Percentiles rank a stretch among this genome's conserved stretches.
Evolutionary conservation across 2,113 vertebrate species (phyloP).

Genomic region (Myotis lucifugus): DNA sequence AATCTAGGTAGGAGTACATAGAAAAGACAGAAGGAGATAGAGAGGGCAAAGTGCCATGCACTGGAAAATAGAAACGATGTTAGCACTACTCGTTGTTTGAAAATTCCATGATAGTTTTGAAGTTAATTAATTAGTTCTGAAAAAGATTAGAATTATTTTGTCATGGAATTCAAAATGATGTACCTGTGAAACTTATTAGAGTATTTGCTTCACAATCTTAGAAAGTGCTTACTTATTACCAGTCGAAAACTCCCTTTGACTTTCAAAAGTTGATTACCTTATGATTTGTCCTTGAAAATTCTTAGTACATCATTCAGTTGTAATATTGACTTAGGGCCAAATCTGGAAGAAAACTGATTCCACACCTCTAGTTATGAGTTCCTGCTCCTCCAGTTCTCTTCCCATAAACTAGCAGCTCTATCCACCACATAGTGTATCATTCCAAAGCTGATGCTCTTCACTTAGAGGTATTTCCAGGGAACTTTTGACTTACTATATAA

Average conservation of each 20-base stretch:
- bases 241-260: not conserved
- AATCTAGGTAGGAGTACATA: not conserved
- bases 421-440: not conserved
- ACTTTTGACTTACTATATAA: not conserved
- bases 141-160: constrained; percentile 37
- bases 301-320: not conserved
- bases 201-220: constrained; percentile 23
- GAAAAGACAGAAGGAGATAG: not conserved
- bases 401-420: not conserved
- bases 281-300: not conserved
- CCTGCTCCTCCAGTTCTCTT: not conserved
- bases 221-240: not conserved
- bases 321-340: not conserved
- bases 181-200: not conserved
- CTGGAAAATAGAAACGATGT: not conserved
- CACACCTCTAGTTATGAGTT: not conserved
- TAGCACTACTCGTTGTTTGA: not conserved
- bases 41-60: not conserved
- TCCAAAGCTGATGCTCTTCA: not conserved
- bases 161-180: constrained; percentile 14
- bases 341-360: not conserved
- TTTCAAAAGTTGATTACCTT: not conserved
- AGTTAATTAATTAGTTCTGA: constrained; percentile 30
- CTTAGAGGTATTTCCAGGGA: not conserved
- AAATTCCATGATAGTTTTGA: not conserved